Conservation (phyloP, 2,888 invertebrate species). For the Odontocerum albicorne region DNA sequence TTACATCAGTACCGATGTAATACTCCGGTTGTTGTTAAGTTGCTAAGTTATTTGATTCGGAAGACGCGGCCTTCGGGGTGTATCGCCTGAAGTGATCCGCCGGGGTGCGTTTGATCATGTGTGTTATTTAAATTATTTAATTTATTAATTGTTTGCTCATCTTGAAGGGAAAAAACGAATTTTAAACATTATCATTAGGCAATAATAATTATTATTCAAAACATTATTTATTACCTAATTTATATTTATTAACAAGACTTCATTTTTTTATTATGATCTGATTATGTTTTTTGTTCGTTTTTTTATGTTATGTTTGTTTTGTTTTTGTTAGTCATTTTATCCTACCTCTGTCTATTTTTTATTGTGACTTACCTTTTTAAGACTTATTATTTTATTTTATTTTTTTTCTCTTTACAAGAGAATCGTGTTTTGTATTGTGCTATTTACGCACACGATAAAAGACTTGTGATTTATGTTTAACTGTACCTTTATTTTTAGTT, state of each 20-base stretch:
- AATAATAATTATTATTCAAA: slow-evolving; percentile 11
- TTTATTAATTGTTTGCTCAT: slow-evolving; percentile 34
- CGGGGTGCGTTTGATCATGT: neutral
- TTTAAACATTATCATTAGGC: slow-evolving; percentile 31
- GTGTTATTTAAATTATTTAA: slow-evolving; percentile 28
- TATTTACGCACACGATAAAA: slow-evolving; percentile 30
- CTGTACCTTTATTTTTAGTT: slow-evolving; percentile 35
- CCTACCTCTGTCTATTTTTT: slow-evolving; percentile 35
- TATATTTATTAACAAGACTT: slow-evolving; percentile 23
- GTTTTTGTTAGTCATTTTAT: slow-evolving; percentile 32
- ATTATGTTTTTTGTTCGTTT: slow-evolving; percentile 25
- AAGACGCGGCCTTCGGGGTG: slow-evolving; percentile 13
- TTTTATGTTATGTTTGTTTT: slow-evolving; percentile 20
- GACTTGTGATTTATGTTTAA: slow-evolving; percentile 37
- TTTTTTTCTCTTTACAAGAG: slow-evolving; percentile 34
- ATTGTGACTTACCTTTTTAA: slow-evolving; percentile 27
- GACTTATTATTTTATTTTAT: slow-evolving; percentile 18
- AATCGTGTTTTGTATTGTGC: slow-evolving; percentile 30
- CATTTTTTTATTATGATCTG: slow-evolving; percentile 14
- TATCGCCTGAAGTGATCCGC: slow-evolving; percentile 11
- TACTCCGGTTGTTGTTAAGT: slow-evolving; percentile 29
- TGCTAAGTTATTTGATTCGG: slow-evolving; percentile 24
- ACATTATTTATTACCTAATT: too few species aligned
- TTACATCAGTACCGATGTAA: slow-evolving; percentile 31
- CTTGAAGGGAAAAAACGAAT: slow-evolving; percentile 16